Conservation (phyloP, 2,888 invertebrate genomes). For the Deilephila elpenor region DNA sequence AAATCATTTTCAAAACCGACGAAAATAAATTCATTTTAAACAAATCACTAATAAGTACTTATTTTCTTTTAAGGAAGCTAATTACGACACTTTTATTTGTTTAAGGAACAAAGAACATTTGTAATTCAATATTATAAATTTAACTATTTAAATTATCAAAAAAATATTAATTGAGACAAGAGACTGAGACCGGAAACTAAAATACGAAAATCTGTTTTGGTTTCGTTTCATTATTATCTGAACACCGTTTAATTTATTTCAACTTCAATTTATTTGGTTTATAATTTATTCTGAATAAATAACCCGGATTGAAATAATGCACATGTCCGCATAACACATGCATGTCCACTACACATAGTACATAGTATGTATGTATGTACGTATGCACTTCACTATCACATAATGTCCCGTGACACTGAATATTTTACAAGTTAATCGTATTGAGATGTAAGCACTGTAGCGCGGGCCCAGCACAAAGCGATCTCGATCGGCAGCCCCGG, state of each 20-base stretch:
- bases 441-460: slow-evolving; percentile 33
- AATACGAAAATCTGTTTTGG: background rate
- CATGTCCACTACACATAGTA: slow-evolving; percentile 5
- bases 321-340: slow-evolving; percentile 14
- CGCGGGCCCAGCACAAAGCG: slow-evolving; percentile 31
- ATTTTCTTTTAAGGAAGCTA: background rate
- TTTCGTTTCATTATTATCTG: too few relatives aligned
- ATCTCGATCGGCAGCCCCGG: slow-evolving; percentile 43
- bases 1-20: too few relatives aligned
- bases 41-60: too few relatives aligned
- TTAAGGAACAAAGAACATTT: background rate
- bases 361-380: slow-evolving; percentile 17
- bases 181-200: background rate
- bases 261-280: background rate
- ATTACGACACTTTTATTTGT: background rate
- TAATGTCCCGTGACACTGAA: slow-evolving; percentile 32
- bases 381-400: slow-evolving; percentile 27
- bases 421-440: slow-evolving; percentile 36
- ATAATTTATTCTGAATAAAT: background rate
- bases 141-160: background rate
- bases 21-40: too few relatives aligned
- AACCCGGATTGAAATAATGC: background rate
- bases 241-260: too few relatives aligned
- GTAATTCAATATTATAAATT: background rate
- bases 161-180: background rate